phyloP scores from a whole-genome alignment of 2,888 invertebrate genomes.

The Kuschelorhynchus macadamiae region DNA sequence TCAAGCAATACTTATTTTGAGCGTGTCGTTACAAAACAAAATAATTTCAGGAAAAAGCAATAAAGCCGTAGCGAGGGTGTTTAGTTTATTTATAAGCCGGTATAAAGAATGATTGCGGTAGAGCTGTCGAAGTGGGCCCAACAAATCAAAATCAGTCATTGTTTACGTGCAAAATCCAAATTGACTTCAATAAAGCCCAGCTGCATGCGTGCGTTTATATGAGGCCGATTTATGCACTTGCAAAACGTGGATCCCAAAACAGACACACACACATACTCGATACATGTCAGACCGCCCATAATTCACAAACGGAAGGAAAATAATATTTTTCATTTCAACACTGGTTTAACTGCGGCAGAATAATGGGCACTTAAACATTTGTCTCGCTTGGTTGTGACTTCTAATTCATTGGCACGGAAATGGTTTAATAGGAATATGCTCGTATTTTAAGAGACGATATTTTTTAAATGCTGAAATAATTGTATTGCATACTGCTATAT shows the following conservation, averaged over 20 bases:
- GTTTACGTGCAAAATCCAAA: constrained; percentile 51
- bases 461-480: too few species aligned
- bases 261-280: constrained; percentile 32
- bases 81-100: constrained; percentile 42
- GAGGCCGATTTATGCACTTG: constrained; percentile 39
- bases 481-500: too few species aligned
- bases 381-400: too few species aligned
- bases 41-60: constrained; percentile 22
- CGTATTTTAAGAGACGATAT: too few species aligned
- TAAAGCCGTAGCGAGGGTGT: constrained; percentile 20
- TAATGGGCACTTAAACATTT: too few species aligned
- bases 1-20: neutral
- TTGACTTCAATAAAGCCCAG: constrained; percentile 51
- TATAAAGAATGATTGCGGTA: constrained; percentile 41
- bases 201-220: constrained; percentile 49
- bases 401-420: too few species aligned
- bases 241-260: constrained; percentile 37
- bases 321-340: neutral
- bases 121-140: constrained; percentile 40
- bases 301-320: constrained; percentile 30
- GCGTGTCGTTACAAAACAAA: constrained; percentile 10
- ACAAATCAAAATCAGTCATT: constrained; percentile 51
- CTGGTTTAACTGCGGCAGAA: neutral
- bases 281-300: constrained; percentile 28
- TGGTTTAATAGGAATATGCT: too few species aligned